phyloP scores from a whole-genome alignment of 2,797 vertebrate genomes.

The Rhynchotus rufescens region DNA sequence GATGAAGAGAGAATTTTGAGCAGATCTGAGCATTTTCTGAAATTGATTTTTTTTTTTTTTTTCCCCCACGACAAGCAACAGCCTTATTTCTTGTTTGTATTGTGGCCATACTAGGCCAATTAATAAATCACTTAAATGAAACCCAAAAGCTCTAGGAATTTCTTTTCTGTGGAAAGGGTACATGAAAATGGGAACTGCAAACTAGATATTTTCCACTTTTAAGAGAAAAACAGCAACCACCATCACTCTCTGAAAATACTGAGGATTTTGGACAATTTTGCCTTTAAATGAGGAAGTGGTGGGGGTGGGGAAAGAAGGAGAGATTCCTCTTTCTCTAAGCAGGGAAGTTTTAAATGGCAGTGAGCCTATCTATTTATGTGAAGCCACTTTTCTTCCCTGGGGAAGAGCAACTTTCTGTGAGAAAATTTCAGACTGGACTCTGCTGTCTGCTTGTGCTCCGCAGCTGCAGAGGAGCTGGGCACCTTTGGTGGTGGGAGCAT shows the following conservation, averaged over 20 bases:
- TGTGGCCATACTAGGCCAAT: background rate
- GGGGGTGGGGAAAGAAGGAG: background rate
- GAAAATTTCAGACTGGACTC: background rate
- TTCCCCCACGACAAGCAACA: background rate
- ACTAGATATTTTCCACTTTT: background rate
- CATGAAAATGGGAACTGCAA: background rate
- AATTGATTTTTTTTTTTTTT: background rate
- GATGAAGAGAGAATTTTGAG: constrained; percentile 7
- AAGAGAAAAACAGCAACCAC: background rate
- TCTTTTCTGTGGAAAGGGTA: background rate
- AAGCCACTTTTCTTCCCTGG: background rate
- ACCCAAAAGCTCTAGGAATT: background rate
- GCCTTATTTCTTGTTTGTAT: background rate
- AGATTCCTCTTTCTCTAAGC: background rate
- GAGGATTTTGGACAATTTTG: background rate
- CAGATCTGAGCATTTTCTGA: background rate
- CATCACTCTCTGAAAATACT: background rate
- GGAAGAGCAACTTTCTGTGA: background rate
- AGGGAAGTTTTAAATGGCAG: background rate
- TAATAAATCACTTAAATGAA: background rate
- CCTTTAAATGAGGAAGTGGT: background rate
- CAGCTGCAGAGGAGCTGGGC: background rate
- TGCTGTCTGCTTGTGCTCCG: background rate
- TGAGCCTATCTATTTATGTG: background rate
- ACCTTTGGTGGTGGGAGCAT: background rate